A percentile compares a stretch with the other conserved stretches of the same genome.
phyloP scores from a whole-genome alignment of 2,113 vertebrate genomes.

The Lepus americanus region DNA sequence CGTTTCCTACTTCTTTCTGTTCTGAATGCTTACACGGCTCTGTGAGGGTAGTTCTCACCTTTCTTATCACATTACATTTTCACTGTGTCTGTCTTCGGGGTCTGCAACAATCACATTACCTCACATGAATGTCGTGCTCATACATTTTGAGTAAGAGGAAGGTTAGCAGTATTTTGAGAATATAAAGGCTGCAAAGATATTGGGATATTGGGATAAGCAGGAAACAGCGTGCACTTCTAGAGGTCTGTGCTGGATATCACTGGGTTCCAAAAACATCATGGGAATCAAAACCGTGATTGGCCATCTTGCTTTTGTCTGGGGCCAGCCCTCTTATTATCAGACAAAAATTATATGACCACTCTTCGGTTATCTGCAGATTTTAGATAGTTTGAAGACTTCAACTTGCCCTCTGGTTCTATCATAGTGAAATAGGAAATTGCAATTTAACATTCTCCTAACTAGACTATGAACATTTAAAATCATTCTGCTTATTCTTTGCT shows the following conservation, averaged over 20 bases:
- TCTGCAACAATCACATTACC: background rate
- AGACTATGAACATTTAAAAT: slow-evolving; percentile 14
- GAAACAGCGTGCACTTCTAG: background rate
- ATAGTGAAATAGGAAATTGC: background rate
- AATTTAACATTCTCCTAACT: background rate
- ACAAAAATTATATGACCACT: background rate
- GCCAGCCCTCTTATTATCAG: background rate
- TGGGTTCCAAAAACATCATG: background rate
- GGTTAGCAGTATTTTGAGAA: background rate
- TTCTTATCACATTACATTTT: background rate
- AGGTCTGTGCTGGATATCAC: background rate
- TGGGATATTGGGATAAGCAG: background rate
- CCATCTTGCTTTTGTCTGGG: background rate
- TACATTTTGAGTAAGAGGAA: background rate
- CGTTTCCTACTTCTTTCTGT: background rate
- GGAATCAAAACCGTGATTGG: background rate
- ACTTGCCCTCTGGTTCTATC: slow-evolving; percentile 48
- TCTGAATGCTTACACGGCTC: background rate
- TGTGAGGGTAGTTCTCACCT: background rate
- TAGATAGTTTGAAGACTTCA: background rate
- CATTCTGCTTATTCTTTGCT: slow-evolving; percentile 47
- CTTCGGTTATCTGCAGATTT: slow-evolving; percentile 1
- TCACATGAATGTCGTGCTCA: background rate
- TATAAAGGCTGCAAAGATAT: background rate
- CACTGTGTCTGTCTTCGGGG: background rate